phyloP scores from a whole-genome alignment of 2,888 invertebrate species.

The Orchesellides sinensis region DNA sequence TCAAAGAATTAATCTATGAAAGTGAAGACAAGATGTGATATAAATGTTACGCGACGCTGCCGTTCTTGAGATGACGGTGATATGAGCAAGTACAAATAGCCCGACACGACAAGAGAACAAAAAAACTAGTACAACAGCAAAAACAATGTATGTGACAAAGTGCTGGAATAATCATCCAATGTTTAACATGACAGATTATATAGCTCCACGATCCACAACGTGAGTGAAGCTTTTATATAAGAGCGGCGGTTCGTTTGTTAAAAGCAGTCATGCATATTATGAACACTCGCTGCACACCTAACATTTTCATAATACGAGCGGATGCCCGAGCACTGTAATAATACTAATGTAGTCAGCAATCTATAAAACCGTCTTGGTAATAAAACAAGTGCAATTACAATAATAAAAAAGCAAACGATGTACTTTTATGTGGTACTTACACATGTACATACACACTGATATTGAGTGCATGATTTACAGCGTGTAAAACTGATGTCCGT shows the following conservation, averaged over 20 bases:
- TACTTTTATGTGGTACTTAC: too few species aligned
- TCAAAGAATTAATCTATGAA: constrained; percentile 62
- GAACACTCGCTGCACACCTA: neutral
- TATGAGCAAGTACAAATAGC: constrained; percentile 56
- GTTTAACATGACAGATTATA: constrained; percentile 67
- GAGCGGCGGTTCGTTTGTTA: constrained; percentile 57
- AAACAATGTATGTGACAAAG: constrained; percentile 57
- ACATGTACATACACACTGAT: neutral
- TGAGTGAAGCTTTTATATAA: neutral
- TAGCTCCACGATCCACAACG: constrained; percentile 44
- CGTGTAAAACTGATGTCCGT: constrained; percentile 62
- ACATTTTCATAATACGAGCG: constrained; percentile 14
- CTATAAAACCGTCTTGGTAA: neutral
- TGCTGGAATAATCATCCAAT: constrained; percentile 56
- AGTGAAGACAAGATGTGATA: constrained; percentile 59
- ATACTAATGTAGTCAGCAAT: too few species aligned
- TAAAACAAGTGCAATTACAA: constrained; percentile 58
- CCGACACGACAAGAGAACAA: constrained; percentile 31
- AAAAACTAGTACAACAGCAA: constrained; percentile 38
- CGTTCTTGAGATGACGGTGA: constrained; percentile 21
- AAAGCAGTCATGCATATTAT: constrained; percentile 64
- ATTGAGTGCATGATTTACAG: constrained; percentile 60
- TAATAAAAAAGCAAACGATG: constrained; percentile 12
- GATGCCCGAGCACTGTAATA: constrained; percentile 44
- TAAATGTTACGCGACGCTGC: constrained; percentile 1